Percentiles rank a stretch among this genome's conserved stretches.
These are phyloP conservation scores for Megaleporinus macrocephalus DNA, from an alignment of 2,113 vertebrate genomes.

Conservation along the genomic window DNA sequence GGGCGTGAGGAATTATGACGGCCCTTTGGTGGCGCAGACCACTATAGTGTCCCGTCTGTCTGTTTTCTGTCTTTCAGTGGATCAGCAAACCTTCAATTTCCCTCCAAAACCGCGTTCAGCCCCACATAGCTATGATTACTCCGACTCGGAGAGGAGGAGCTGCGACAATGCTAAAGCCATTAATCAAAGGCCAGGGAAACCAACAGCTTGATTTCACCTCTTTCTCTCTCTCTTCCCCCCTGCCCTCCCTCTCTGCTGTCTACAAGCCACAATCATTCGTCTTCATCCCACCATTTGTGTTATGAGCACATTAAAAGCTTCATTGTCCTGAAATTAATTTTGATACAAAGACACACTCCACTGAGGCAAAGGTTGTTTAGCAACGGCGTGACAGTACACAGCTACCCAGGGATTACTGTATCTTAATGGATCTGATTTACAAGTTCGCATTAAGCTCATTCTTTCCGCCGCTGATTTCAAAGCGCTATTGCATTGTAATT, in stretches of 20 bases:
- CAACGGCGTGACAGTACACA: slow-evolving; percentile 15
- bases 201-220: slow-evolving; percentile 20
- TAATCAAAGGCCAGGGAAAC: slow-evolving; percentile 49
- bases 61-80: slow-evolving; percentile 28
- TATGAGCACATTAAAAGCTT: slow-evolving; percentile 50
- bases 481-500: slow-evolving; percentile 22
- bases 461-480: slow-evolving; percentile 24
- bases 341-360: slow-evolving; percentile 44
- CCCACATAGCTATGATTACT: slow-evolving; percentile 34
- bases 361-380: slow-evolving; percentile 43
- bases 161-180: slow-evolving; percentile 40
- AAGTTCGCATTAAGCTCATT: slow-evolving; percentile 45
- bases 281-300: slow-evolving; percentile 50
- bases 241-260: slow-evolving; percentile 8
- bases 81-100: slow-evolving; percentile 45
- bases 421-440: slow-evolving; percentile 51
- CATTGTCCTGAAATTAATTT: slow-evolving; percentile 59
- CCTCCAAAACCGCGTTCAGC: slow-evolving; percentile 18
- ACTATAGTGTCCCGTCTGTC: slow-evolving; percentile 33
- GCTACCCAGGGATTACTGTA: slow-evolving; percentile 46
- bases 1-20: slow-evolving; percentile 33
- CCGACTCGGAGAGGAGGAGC: slow-evolving; percentile 25
- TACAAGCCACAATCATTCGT: slow-evolving; percentile 46
- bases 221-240: slow-evolving; percentile 4
- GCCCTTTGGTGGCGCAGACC: slow-evolving; percentile 36